These are phyloP conservation scores for Lamellibrachia columna DNA, from an alignment of 2,888 invertebrate genomes.

Conservation along the genomic window DNA sequence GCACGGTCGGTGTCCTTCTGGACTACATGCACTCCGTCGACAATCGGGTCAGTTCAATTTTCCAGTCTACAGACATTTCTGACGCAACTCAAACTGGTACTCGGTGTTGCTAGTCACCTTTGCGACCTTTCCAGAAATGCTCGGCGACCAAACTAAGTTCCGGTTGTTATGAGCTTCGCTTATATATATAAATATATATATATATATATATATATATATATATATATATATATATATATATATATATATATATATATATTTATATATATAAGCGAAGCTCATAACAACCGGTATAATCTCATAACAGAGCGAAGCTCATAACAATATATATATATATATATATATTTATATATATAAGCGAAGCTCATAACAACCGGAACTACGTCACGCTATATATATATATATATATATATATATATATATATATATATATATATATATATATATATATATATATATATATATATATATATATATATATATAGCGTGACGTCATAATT, in stretches of 20 bases:
- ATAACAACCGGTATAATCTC: background rate
- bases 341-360: background rate
- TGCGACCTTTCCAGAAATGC: background rate
- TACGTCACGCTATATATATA: too few species aligned
- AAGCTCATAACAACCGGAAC: background rate
- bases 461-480: too few species aligned
- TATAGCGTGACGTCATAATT: too few species aligned
- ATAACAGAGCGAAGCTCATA: too few species aligned
- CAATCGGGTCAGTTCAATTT: slow-evolving; percentile 31
- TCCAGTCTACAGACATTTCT: background rate
- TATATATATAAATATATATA: background rate
- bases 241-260: too few species aligned
- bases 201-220: too few species aligned
- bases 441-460: too few species aligned
- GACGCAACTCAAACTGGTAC: background rate
- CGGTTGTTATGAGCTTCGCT: background rate
- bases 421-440: too few species aligned
- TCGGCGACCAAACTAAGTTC: background rate
- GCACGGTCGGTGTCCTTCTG: slow-evolving; percentile 39
- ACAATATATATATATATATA: too few species aligned
- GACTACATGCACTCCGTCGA: slow-evolving; percentile 43
- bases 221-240: too few species aligned
- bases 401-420: too few species aligned
- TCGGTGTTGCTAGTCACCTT: background rate
- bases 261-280: background rate